A percentile compares a stretch with the other conserved stretches of the same genome.
Evolutionary conservation across 2,888 invertebrate genomes (phyloP).

Genomic region (Scaeva pyrastri): DNA sequence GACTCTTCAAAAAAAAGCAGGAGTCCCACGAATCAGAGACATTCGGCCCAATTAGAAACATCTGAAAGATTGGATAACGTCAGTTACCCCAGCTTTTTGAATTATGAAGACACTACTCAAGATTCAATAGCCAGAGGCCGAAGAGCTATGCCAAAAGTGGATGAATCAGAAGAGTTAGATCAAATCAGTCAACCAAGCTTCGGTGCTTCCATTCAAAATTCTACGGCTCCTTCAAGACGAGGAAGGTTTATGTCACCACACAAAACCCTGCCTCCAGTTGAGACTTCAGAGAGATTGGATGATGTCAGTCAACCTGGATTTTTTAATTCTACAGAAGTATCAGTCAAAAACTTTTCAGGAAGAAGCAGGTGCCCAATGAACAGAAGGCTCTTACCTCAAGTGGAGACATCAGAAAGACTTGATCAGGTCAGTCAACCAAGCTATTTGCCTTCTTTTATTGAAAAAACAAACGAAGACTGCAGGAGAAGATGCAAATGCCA

Average conservation of each 20-base stretch:
- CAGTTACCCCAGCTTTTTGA: neutral
- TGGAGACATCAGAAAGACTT: neutral
- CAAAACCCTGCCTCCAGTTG: neutral
- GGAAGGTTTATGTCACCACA: neutral
- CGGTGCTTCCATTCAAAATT: neutral
- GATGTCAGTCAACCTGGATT: slow-evolving; percentile 18
- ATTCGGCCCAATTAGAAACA: neutral
- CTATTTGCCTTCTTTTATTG: neutral
- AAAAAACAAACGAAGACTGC: neutral
- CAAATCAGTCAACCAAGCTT: neutral
- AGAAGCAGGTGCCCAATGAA: neutral
- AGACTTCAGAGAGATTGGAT: slow-evolving; percentile 8
- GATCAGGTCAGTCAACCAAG: slow-evolving; percentile 10
- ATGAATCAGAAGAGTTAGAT: slow-evolving; percentile 1
- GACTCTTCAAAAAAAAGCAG: neutral
- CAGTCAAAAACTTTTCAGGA: neutral
- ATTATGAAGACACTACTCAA: neutral
- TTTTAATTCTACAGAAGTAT: neutral
- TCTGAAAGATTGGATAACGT: neutral
- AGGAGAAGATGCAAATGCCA: neutral
- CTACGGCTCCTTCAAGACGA: neutral
- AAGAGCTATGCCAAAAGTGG: neutral
- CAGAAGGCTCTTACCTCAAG: neutral
- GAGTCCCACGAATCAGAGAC: neutral
- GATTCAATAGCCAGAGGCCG: no score